Evolutionary conservation across 1,140 invertebrate species (phyloP), one percentile per base, ranked within the genome.

Genomic region (Chironomus striatipennis): DNA sequence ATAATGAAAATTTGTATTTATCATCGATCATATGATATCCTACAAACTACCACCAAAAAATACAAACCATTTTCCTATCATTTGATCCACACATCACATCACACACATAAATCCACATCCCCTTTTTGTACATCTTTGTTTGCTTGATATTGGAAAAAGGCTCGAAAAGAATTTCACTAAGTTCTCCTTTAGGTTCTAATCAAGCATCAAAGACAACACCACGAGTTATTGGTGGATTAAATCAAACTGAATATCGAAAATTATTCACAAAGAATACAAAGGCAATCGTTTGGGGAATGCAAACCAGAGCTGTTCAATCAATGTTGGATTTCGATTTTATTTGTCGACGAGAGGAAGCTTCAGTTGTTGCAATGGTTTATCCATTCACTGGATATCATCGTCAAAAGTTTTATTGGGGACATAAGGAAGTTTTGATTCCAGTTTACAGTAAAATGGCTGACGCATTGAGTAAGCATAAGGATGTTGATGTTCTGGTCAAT

Each of bases 271-370:
- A 88, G 73, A 87, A 88, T 75, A 99, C 97, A 0, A 95, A 95
- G 83, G 89, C 96, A 8, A 98, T 99, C 78, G 91, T 99, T 34
- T 99, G 97, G 97, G 98, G 98, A 67, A 98, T 99, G 95, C 98
- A 99, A 85, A 94, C 92, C 12, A 85, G 96, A 76, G 98, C 97
- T n/a, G 96, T 99, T 42, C 97, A 98, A 84, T 89, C 89, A 75
- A 99, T 99, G 97, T 82, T 99, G 72, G 98, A 99, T 83, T 99
- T 99, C 86, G 98, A 99, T 84, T 99, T 98, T 84, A 96, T 98
- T 12, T 99, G 97, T 83, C 90, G 94, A 18, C 88, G 98, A 77
- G 85, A 88, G 75, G 91, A 95, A 78, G 92, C 93, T 4, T 93
- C 91, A 2, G 93, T 99, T 0, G 96, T 94, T 5, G 97, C 97